Evolutionary conservation across 2,888 invertebrate genomes (phyloP).

Genomic region (Pristionchus arcanus): DNA sequence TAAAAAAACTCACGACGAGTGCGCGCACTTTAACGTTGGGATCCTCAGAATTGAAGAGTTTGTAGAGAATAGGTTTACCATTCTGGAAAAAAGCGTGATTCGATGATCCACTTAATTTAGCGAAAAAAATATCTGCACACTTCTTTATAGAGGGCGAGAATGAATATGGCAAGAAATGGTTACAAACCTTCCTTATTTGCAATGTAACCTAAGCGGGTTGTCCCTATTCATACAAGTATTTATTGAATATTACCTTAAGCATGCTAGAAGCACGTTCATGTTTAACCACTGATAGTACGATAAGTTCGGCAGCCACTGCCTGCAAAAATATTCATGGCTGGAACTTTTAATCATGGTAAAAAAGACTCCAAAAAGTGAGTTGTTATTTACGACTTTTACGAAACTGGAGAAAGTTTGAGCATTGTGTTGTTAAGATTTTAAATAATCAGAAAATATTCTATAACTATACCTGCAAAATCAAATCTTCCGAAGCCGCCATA

Average conservation of each 20-base stretch:
- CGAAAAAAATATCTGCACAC: not conserved
- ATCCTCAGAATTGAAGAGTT: slow-evolving; percentile 91
- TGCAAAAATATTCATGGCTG: slow-evolving; percentile 81
- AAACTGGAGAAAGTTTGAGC: not conserved
- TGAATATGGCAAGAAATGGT: no score
- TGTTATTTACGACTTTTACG: no score
- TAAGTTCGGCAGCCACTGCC: slow-evolving; percentile 95
- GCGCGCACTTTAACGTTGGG: slow-evolving; percentile 88
- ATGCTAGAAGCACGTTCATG: slow-evolving; percentile 93
- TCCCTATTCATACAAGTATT: not conserved
- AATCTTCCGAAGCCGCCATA: slow-evolving; percentile 95
- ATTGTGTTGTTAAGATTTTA: not conserved
- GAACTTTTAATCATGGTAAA: not conserved
- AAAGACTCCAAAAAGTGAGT: not conserved
- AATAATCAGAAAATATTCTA: not conserved
- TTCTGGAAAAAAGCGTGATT: slow-evolving; percentile 80
- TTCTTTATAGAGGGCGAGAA: no score
- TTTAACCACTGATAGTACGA: slow-evolving; percentile 96
- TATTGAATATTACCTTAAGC: slow-evolving; percentile 64
- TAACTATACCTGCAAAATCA: slow-evolving; percentile 85
- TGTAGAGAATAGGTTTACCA: slow-evolving; percentile 94
- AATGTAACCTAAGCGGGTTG: not conserved
- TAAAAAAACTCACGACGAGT: slow-evolving; percentile 82
- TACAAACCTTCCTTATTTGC: no score
- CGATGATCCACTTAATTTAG: not conserved